A percentile compares a stretch with the other conserved stretches of the same genome.
Evolutionary conservation across 2,797 vertebrate genomes (phyloP).

Genomic region (Arrhamphus sclerolepis): DNA sequence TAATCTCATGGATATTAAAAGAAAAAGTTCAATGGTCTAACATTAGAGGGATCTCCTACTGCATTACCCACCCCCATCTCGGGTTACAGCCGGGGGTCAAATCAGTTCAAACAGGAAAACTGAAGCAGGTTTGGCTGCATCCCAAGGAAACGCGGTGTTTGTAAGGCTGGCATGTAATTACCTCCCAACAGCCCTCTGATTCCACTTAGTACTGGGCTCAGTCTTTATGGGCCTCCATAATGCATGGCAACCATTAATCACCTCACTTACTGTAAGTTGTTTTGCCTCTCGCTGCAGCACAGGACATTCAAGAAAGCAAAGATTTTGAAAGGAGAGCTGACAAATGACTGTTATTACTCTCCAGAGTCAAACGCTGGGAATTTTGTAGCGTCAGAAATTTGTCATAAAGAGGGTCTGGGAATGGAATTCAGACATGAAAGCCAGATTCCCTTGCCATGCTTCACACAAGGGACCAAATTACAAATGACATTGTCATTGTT

Average conservation of each 20-base stretch:
- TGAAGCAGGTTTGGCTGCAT: conserved; percentile 52
- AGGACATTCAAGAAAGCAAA: conserved; percentile 19
- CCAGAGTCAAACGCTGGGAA: conserved; percentile 47
- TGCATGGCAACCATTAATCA: conserved; percentile 62
- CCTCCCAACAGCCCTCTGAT: conserved; percentile 59
- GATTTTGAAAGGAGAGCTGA: conserved; percentile 14
- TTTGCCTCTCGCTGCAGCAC: conserved; percentile 41
- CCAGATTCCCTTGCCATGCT: conserved; percentile 48
- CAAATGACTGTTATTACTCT: conserved; percentile 30
- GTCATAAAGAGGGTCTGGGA: conserved; percentile 33
- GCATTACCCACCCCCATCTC: conserved; percentile 4
- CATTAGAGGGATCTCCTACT: conserved; percentile 29
- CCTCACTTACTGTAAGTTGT: conserved; percentile 36
- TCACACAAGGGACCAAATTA: conserved; percentile 71
- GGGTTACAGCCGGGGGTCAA: conserved; percentile 54
- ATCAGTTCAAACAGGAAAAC: conserved; percentile 49
- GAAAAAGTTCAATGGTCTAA: conserved; percentile 23
- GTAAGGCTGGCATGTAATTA: conserved; percentile 63
- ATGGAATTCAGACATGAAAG: conserved; percentile 63
- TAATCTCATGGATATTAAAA: conserved; percentile 42
- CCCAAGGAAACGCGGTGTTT: conserved; percentile 55
- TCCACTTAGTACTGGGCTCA: conserved; percentile 52
- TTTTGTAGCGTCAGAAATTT: conserved; percentile 39
- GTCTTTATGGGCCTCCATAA: conserved; percentile 59
- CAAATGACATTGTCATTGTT: conserved; percentile 68